Evolutionary conservation across 1,140 invertebrate genomes (phyloP).

Genomic region (Dinothrombium tinctorium): DNA sequence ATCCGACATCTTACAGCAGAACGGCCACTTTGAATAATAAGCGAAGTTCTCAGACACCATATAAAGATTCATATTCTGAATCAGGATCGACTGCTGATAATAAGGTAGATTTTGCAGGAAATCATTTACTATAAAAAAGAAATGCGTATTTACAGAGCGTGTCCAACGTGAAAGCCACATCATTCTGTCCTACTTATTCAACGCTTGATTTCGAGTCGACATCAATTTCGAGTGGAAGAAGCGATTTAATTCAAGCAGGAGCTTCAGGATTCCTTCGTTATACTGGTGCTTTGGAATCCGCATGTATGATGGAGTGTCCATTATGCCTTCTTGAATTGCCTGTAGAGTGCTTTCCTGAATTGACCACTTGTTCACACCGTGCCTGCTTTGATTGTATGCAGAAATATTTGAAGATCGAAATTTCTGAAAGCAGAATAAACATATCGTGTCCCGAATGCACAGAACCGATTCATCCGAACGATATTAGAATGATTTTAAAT

Average conservation of each 20-base stretch:
- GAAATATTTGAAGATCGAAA: constrained; percentile 39
- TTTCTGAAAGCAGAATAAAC: constrained; percentile 34
- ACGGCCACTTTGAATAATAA: not conserved
- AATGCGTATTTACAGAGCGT: not conserved
- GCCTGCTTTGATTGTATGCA: constrained; percentile 51
- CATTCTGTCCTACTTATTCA: not conserved
- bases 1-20: not conserved
- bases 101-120: not conserved
- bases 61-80: too few relatives aligned
- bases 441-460: constrained; percentile 77
- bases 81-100: not conserved
- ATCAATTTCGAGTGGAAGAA: not conserved
- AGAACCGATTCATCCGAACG: constrained; percentile 70
- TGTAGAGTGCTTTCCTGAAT: constrained; percentile 37
- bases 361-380: constrained; percentile 44
- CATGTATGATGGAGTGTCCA: constrained; percentile 35
- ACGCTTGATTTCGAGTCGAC: not conserved
- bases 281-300: not conserved
- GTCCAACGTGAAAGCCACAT: not conserved
- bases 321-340: constrained; percentile 41
- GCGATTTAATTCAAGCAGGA: not conserved
- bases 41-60: not conserved
- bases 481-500: constrained; percentile 45
- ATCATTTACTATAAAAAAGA: not conserved
- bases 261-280: not conserved